phyloP scores from a whole-genome alignment of 2,888 invertebrate species.

The Danaus chrysippus region DNA sequence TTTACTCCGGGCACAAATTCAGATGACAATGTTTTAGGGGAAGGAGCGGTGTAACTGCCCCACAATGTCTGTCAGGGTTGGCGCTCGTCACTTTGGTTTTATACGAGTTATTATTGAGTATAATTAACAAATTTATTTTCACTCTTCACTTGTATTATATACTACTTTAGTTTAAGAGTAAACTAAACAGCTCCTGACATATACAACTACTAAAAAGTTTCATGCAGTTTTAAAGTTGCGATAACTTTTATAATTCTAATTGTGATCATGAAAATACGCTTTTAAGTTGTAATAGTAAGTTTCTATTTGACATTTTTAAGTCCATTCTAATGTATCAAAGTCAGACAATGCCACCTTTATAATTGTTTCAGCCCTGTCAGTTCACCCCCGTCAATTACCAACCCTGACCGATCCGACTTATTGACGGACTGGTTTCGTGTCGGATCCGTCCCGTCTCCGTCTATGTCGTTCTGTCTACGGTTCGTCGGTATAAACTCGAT shows the following conservation, averaged over 20 bases:
- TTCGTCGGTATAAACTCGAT: constrained; percentile 20
- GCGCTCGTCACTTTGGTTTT: not conserved
- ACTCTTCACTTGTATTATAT: no score
- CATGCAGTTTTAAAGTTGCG: no score
- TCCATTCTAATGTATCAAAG: no score
- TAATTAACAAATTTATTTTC: no score
- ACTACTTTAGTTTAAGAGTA: no score
- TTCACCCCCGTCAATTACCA: constrained; percentile 73
- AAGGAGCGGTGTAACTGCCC: constrained; percentile 74
- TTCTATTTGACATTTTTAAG: no score
- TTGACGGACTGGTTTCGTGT: constrained; percentile 70
- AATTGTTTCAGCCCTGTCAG: not conserved
- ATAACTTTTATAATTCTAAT: no score
- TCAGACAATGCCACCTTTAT: no score
- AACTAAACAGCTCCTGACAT: no score
- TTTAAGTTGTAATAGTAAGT: no score
- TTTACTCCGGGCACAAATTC: constrained; percentile 79
- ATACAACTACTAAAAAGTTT: no score
- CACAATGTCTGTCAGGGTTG: constrained; percentile 57
- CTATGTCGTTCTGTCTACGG: constrained; percentile 29
- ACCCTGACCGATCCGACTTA: constrained; percentile 76
- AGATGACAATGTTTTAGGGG: constrained; percentile 80
- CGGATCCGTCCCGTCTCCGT: constrained; percentile 35
- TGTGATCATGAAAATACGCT: no score
- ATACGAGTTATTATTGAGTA: not conserved